Percentiles rank a stretch among this genome's conserved stretches.
These are phyloP conservation scores for Anagrus nilaparvatae DNA, from an alignment of 1,140 invertebrate species.

Conservation along the genomic window DNA sequence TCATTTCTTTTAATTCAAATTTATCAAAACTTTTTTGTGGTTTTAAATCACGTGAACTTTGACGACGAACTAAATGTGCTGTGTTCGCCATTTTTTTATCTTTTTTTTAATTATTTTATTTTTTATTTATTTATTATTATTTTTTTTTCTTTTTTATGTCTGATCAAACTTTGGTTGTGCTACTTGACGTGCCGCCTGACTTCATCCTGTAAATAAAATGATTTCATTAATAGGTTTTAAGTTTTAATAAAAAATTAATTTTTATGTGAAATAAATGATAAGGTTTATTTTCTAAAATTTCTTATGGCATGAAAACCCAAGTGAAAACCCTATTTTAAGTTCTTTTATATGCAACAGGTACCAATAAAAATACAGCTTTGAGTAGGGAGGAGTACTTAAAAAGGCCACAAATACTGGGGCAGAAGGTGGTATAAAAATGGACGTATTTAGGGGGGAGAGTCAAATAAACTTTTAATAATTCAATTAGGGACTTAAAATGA, in stretches of 20 bases:
- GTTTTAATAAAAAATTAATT: background rate
- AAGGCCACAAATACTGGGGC: too few species aligned
- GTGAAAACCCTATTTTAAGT: too few species aligned
- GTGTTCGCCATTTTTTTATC: conserved; percentile 80
- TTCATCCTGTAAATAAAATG: conserved; percentile 31
- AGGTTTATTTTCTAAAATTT: too few species aligned
- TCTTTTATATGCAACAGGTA: too few species aligned
- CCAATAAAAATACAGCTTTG: too few species aligned
- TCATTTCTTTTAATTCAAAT: conserved; percentile 76
- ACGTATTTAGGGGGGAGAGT: too few species aligned
- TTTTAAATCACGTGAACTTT: conserved; percentile 74
- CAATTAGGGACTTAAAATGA: too few species aligned
- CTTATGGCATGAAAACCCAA: conserved; percentile 4
- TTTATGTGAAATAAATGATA: too few species aligned
- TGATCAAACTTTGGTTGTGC: conserved; percentile 26
- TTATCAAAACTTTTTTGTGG: conserved; percentile 72
- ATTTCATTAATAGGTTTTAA: conserved; percentile 1
- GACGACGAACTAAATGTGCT: conserved; percentile 73
- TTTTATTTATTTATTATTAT: conserved; percentile 7
- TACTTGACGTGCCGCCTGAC: conserved; percentile 22
- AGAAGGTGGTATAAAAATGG: too few species aligned
- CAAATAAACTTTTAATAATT: too few species aligned
- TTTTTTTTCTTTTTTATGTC: conserved; percentile 3
- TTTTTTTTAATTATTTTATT: too few species aligned
- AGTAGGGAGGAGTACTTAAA: too few species aligned